Percentiles rank a stretch among this genome's conserved stretches.
These are phyloP conservation scores for Meta bourneti DNA, from an alignment of 2,888 invertebrate species.

Conservation along the genomic window DNA sequence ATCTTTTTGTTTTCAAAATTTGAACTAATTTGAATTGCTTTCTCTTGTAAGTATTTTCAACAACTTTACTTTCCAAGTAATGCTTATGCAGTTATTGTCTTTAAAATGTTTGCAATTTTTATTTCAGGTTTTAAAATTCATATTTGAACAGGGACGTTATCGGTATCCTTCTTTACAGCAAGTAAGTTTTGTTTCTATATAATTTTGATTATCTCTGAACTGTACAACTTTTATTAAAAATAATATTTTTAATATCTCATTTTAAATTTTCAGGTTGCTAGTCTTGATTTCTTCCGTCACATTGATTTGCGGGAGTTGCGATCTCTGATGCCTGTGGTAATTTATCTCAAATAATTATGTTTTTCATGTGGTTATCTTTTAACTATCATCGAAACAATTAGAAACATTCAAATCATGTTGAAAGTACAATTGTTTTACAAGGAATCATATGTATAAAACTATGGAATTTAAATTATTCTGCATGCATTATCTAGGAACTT, in stretches of 20 bases:
- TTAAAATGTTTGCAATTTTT: not conserved
- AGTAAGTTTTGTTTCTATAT: slow-evolving; percentile 72
- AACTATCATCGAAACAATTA: too few species aligned
- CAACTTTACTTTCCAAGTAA: too few species aligned
- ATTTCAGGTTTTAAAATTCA: slow-evolving; percentile 87
- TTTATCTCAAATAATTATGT: slow-evolving; percentile 77
- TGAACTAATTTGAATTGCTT: too few species aligned
- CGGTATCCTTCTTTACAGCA: slow-evolving; percentile 89
- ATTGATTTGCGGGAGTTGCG: slow-evolving; percentile 93
- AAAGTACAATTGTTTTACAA: too few species aligned
- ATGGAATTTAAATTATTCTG: too few species aligned
- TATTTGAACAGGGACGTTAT: slow-evolving; percentile 86
- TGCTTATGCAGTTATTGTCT: not conserved
- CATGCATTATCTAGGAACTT: too few species aligned
- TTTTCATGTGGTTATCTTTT: too few species aligned
- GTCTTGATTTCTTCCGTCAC: slow-evolving; percentile 91
- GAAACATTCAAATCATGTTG: too few species aligned
- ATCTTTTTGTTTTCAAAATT: too few species aligned
- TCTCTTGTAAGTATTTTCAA: too few species aligned
- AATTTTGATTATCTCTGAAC: not conserved
- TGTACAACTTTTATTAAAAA: not conserved
- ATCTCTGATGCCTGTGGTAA: slow-evolving; percentile 89
- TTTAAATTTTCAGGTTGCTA: slow-evolving; percentile 83
- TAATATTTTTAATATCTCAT: not conserved
- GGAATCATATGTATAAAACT: too few species aligned